A percentile compares a stretch with the other conserved stretches of the same genome.
These are phyloP conservation scores for Polypedilum vanderplanki DNA, from an alignment of 1,140 invertebrate species.

Conservation along the genomic window DNA sequence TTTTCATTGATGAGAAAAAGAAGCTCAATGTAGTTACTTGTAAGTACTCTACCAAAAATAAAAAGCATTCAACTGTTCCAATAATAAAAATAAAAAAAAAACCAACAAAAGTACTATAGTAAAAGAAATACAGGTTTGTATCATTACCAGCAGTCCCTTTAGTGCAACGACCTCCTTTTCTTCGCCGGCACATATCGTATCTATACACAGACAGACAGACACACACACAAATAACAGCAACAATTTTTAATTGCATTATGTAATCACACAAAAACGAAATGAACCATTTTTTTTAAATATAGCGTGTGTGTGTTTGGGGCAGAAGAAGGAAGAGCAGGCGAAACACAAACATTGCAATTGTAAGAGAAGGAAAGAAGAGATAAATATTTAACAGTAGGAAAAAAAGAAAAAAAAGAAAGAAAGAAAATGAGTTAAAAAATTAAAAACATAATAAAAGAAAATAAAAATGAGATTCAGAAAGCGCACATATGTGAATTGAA, in stretches of 20 bases:
- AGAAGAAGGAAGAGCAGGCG: background rate
- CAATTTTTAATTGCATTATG: conserved; percentile 25
- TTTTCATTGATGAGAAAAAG: no score
- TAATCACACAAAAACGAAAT: conserved; percentile 15
- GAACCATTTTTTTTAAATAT: conserved; percentile 15
- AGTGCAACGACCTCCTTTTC: conserved; percentile 89
- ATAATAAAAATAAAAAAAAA: background rate
- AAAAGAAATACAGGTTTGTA: background rate
- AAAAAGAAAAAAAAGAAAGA: background rate
- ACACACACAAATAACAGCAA: background rate
- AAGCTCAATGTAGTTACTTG: no score
- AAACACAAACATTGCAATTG: conserved; percentile 1
- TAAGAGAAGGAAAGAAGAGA: background rate
- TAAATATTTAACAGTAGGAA: conserved; percentile 8
- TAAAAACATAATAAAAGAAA: no score
- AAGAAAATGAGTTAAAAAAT: no score
- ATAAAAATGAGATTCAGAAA: no score
- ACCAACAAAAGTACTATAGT: conserved; percentile 2
- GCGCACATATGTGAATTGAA: no score
- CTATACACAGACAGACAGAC: no score
- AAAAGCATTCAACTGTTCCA: background rate
- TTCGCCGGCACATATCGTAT: conserved; percentile 92
- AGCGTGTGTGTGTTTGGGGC: background rate
- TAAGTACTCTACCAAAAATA: no score
- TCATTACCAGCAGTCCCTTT: conserved; percentile 89